phyloP scores from a whole-genome alignment of 1,140 invertebrate genomes.

The Lepidurus apus region DNA sequence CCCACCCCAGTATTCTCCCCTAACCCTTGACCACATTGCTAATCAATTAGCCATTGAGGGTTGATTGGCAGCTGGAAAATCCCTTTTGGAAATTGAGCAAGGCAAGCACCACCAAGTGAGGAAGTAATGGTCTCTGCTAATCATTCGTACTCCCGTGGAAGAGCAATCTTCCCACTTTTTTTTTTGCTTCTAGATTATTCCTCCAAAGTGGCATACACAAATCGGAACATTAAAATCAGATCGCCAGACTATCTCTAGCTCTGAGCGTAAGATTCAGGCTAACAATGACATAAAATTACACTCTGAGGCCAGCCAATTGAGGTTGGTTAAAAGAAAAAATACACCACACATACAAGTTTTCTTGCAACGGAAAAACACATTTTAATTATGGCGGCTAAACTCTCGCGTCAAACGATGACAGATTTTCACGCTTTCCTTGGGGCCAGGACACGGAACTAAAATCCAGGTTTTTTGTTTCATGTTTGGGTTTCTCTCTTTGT shows the following conservation, averaged over 20 bases:
- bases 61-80: slow-evolving; percentile 7
- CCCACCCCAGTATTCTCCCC: slow-evolving; percentile 12
- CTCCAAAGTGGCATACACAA: no score
- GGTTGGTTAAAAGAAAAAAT: not conserved
- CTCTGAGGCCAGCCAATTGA: not conserved
- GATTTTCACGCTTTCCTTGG: not conserved
- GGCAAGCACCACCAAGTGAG: slow-evolving; percentile 17
- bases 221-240: no score
- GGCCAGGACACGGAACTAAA: not conserved
- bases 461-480: not conserved
- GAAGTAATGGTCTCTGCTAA: not conserved
- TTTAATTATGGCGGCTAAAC: slow-evolving; percentile 15
- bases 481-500: not conserved
- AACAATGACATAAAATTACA: slow-evolving; percentile 3
- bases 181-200: no score
- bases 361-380: not conserved
- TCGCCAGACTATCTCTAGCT: no score
- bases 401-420: not conserved
- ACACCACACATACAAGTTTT: not conserved
- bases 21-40: slow-evolving; percentile 19
- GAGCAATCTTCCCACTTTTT: no score
- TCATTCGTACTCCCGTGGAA: no score
- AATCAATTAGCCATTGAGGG: slow-evolving; percentile 15
- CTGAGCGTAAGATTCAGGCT: not conserved
- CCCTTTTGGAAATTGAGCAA: slow-evolving; percentile 15